Base-by-base conservation (phyloP, 2,888 invertebrate genomes). In the Drosophila neotestacea region DNA sequence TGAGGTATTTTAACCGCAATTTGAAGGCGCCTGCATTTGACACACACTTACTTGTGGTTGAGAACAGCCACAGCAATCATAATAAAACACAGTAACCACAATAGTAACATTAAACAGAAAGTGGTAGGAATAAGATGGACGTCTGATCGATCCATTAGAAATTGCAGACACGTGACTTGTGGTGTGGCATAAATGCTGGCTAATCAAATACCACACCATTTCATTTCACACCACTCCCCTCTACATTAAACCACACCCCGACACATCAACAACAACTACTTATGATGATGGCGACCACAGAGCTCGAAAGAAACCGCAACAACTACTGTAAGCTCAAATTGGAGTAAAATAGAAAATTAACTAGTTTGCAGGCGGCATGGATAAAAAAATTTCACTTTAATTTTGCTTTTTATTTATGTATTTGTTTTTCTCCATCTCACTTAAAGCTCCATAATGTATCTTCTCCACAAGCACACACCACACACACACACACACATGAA, bases 261-360 rank as follows among this genome's bases (percentile, higher is more conserved):
- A 41, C 74, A 67, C 44, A 47, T 22, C 54, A 47, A 34, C 61
- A 55, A 64, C 59, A 50, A 27, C 22, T 65, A 64, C 69, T 81
- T 81, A 85, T 77, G 73, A 79, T 75, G 63, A 74, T 70, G 66
- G 72, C 51, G 65, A 60, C 22, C 3, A 22, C 22, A 22, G 38
- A 62, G 80, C 63, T 73, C 66, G 81, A 85, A 79, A 84, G 82
- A 79, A 84, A 76, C 70, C 70, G 69, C 76, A 70, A 54, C 77
- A 71, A 74, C 69, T 60, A 66, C 55, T 22, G 2, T 22, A 22
- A 51, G 71, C 85, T 79, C 63, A 84, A 90, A 90, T 88, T 90
- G 84, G 85, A 89, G 88, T 90, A 88, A 87, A 89, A 85, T 89
- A 88, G 89, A 87, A 89, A 90, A 90, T 83, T 87, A 85, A 88